Evolutionary conservation across 2,888 invertebrate genomes (phyloP), one percentile per base, ranked within the genome.

Genomic region (Drosophila kanekoi): DNA sequence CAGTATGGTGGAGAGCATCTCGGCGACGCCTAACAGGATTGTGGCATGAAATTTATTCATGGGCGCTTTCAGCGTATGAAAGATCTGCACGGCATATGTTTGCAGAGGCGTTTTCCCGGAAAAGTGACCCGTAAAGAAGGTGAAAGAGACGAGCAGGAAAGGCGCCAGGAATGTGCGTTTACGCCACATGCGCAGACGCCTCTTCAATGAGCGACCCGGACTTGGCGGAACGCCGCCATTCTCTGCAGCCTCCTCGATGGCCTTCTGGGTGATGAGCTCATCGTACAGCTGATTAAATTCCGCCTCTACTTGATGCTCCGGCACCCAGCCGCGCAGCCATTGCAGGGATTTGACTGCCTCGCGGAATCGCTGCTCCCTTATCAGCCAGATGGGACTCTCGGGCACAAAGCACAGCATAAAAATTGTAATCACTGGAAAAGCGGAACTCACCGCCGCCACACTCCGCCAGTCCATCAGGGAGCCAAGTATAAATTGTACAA

Each of bases 341-440:
- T 96, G 95, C 14, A 97, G 92, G 35, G 95, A 94, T 90, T 94
- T 93, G 73, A 94, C 94, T 0, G 96, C 96, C 28, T 96, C 96
- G 3, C 94, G 93, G 20, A 94, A 89, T 10, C 95, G 94, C 66
- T 94, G 94, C 85, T 94, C 95, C 0, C 95, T 94, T 52, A 96
- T 94, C 51, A 97, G 92, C 97, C 97, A 97, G 77, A 96, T 94
- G 0, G 97, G 97, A 77, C 96, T 96, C 91, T 97, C 97, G 0
- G 97, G 97, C 4, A 97, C 94, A 87, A 96, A 94, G 79, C 93
- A 95, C 10, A 97, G 92, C 0, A 95, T 93, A 1, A 94, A 77
- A 45, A 96, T 94, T 13, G 96, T 94, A 3, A 95, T 74, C 1
- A 94, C 93, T 38, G 96, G 95, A 79, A 95, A 94, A 0, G 92